Percentiles rank a stretch among this genome's conserved stretches.
Conservation (phyloP, 2,888 invertebrate genomes). For the Ornithoptera alexandrae region DNA sequence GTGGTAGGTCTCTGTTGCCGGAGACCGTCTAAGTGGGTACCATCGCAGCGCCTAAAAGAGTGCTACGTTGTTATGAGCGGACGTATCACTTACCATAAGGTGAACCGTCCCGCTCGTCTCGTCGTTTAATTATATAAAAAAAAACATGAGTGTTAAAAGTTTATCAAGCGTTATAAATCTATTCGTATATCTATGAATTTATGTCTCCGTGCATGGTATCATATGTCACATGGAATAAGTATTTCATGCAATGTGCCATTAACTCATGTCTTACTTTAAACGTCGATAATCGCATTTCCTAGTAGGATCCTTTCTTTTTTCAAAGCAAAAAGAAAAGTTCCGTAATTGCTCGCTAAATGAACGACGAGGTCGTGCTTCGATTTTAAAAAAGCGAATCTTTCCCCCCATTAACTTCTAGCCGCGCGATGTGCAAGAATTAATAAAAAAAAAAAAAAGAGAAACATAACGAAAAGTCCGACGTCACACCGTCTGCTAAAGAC, state of each 20-base stretch:
- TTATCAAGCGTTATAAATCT: too few relatives aligned
- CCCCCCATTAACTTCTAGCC: slow-evolving; percentile 61
- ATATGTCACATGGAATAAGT: too few relatives aligned
- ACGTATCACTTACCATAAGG: too few relatives aligned
- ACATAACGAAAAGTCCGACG: slow-evolving; percentile 61
- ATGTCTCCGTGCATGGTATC: too few relatives aligned
- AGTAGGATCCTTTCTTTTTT: slow-evolving; percentile 7
- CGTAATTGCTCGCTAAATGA: slow-evolving; percentile 30
- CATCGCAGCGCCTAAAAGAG: too few relatives aligned
- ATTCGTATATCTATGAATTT: too few relatives aligned
- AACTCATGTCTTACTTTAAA: slow-evolving; percentile 5
- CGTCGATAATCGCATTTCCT: slow-evolving; percentile 15
- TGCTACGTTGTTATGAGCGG: too few relatives aligned
- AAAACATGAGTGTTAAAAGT: too few relatives aligned
- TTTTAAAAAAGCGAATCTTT: slow-evolving; percentile 40
- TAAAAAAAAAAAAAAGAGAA: slow-evolving; percentile 51
- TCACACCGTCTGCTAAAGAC: slow-evolving; percentile 71
- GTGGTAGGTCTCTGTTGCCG: too few relatives aligned
- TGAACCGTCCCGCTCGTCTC: too few relatives aligned
- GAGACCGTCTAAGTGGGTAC: too few relatives aligned
- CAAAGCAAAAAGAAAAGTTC: slow-evolving; percentile 27
- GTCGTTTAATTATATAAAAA: too few relatives aligned
- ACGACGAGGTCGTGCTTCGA: slow-evolving; percentile 41
- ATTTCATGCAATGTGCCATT: neutral
- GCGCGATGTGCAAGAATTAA: slow-evolving; percentile 50